These are phyloP conservation scores for Phyllotreta cruciferae DNA, from an alignment of 2,888 invertebrate genomes.

Conservation along the genomic window DNA sequence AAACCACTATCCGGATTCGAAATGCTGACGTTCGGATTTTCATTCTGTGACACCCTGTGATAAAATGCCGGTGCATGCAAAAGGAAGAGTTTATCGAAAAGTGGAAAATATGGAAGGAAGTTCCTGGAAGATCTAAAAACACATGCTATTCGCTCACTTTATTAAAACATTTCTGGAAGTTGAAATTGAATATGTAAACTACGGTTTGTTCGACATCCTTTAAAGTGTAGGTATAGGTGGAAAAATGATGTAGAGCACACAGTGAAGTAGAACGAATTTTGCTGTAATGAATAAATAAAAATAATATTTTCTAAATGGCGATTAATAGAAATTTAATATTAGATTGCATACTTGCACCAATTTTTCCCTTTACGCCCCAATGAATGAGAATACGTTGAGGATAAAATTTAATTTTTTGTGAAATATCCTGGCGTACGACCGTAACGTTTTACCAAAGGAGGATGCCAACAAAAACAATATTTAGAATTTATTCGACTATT, in stretches of 20 bases:
- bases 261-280: too few relatives aligned
- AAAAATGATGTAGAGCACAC: too few relatives aligned
- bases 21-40: too few relatives aligned
- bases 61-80: not conserved
- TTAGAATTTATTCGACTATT: conserved; percentile 15
- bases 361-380: too few relatives aligned
- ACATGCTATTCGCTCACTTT: conserved; percentile 22
- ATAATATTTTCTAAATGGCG: too few relatives aligned
- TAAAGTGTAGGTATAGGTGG: conserved; percentile 5
- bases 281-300: too few relatives aligned
- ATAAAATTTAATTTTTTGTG: conserved; percentile 13
- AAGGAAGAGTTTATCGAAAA: conserved; percentile 6
- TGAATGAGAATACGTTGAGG: too few relatives aligned
- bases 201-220: conserved; percentile 18
- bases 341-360: too few relatives aligned
- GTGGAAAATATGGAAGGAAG: conserved; percentile 19
- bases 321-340: too few relatives aligned
- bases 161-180: conserved; percentile 27
- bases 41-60: conserved; percentile 1
- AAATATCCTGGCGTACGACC: not conserved
- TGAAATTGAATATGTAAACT: conserved; percentile 30
- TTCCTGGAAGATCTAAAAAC: conserved; percentile 20
- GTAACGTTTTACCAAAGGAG: conserved; percentile 8
- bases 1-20: not conserved
- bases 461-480: conserved; percentile 10